A percentile compares a stretch with the other conserved stretches of the same genome.
Evolutionary conservation across 2,888 invertebrate genomes (phyloP).

Genomic region (Idaea straminata): DNA sequence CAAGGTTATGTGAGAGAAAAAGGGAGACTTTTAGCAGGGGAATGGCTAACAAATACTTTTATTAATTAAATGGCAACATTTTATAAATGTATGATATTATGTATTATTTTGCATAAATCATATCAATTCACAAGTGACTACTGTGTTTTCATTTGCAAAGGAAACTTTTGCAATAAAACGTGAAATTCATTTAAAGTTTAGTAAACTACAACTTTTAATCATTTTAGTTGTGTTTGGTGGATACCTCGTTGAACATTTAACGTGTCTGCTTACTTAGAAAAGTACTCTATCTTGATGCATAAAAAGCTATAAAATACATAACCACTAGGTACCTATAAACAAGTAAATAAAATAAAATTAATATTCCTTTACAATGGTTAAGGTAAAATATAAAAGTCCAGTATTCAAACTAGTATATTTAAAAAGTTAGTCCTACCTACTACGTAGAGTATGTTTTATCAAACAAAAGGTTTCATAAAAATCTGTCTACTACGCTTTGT

Average conservation of each 20-base stretch:
- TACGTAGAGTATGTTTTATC: neutral
- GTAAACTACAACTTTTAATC: neutral
- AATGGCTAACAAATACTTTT: too few species aligned
- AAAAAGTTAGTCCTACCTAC: neutral
- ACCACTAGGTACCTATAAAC: too few species aligned
- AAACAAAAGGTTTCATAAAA: constrained; percentile 28
- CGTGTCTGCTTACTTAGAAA: neutral
- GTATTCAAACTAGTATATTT: too few species aligned
- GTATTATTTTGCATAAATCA: neutral
- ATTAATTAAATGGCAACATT: neutral
- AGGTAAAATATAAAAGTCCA: too few species aligned
- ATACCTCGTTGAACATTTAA: neutral
- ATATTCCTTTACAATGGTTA: too few species aligned
- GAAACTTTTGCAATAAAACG: neutral
- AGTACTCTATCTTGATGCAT: neutral
- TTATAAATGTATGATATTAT: neutral
- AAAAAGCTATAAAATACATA: neutral
- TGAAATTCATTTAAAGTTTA: neutral
- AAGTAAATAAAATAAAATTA: too few species aligned
- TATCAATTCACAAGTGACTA: neutral
- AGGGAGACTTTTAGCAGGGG: too few species aligned
- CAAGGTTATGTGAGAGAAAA: too few species aligned
- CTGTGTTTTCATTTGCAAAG: neutral
- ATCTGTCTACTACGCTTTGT: constrained; percentile 43
- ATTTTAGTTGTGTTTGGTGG: neutral